These are phyloP conservation scores for Bujurquina vittata DNA, from an alignment of 2,113 vertebrate genomes.

Conservation along the genomic window DNA sequence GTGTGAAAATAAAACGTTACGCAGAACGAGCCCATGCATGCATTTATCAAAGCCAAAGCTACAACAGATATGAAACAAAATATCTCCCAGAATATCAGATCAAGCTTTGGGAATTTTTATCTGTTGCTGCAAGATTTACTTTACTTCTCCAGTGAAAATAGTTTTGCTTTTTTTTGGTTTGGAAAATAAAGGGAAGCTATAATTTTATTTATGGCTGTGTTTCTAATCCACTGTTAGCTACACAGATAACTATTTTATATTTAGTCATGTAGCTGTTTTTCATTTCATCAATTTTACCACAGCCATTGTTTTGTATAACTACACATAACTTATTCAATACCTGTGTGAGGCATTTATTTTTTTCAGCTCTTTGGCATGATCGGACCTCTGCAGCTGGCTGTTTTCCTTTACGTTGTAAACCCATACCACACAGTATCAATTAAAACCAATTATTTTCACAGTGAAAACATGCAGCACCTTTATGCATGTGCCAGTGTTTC, in stretches of 20 bases:
- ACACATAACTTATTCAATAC: neutral
- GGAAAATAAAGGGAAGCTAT: neutral
- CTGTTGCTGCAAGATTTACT: neutral
- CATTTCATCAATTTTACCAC: neutral
- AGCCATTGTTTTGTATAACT: neutral
- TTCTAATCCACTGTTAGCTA: no score
- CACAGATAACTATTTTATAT: neutral
- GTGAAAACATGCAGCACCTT: constrained; percentile 28
- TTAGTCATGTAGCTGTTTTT: neutral
- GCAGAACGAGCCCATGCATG: neutral
- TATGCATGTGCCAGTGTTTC: constrained; percentile 41
- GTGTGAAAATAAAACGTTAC: neutral
- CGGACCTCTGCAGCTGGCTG: neutral
- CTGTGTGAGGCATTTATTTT: neutral
- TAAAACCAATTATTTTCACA: constrained; percentile 39
- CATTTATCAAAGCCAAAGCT: neutral
- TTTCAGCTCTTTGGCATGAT: neutral
- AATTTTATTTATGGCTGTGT: neutral
- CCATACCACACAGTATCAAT: neutral
- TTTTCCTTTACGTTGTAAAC: neutral
- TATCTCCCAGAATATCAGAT: neutral
- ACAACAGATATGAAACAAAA: neutral
- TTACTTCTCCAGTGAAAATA: neutral
- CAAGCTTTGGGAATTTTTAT: neutral
- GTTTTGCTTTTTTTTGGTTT: neutral